These are phyloP conservation scores for Anodontia alba DNA, from an alignment of 2,888 invertebrate genomes.

Conservation along the genomic window DNA sequence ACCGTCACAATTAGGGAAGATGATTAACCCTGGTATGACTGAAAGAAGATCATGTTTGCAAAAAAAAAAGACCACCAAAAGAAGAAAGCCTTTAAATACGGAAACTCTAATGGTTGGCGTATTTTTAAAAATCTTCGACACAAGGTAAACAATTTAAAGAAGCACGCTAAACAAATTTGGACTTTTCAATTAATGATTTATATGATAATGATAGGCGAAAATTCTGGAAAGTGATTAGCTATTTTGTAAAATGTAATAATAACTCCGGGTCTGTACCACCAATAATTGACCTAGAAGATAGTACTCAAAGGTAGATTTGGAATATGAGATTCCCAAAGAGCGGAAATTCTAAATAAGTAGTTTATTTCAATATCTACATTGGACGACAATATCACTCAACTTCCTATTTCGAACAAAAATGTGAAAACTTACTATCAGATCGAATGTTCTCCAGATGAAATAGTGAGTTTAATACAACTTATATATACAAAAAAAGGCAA, in stretches of 20 bases:
- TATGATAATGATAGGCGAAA: not conserved
- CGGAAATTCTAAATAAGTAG: not conserved
- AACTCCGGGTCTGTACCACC: not conserved
- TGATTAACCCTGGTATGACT: not conserved
- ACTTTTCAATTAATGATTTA: not conserved
- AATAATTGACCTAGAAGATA: not conserved
- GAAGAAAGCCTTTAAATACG: not conserved
- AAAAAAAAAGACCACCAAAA: too few relatives aligned
- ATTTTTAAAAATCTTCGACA: too few relatives aligned
- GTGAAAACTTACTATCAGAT: not conserved
- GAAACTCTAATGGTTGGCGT: not conserved
- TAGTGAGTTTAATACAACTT: not conserved
- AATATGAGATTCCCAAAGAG: not conserved
- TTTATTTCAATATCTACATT: slow-evolving; percentile 1
- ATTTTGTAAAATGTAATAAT: not conserved
- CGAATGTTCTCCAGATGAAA: not conserved
- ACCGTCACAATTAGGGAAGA: not conserved
- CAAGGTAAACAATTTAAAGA: slow-evolving; percentile 1
- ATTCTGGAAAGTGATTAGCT: not conserved
- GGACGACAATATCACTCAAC: not conserved
- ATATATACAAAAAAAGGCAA: too few relatives aligned
- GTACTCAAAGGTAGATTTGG: not conserved
- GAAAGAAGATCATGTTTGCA: not conserved
- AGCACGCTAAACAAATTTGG: not conserved
- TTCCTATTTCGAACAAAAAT: not conserved